These are phyloP conservation scores for Liposcelis brunnea DNA, from an alignment of 2,888 invertebrate species.

Conservation along the genomic window DNA sequence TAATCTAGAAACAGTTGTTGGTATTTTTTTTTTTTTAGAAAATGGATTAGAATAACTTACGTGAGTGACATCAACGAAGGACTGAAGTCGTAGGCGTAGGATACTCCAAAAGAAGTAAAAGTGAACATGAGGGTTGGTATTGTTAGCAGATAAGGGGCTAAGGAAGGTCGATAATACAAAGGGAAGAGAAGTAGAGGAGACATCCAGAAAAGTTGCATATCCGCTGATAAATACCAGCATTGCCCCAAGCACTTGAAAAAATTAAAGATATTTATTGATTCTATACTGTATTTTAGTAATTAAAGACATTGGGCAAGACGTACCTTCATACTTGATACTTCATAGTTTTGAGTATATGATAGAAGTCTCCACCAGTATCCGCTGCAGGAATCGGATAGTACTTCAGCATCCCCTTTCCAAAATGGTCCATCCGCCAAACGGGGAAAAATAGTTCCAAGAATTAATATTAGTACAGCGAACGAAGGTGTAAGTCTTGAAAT, in stretches of 20 bases:
- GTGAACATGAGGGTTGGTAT: slow-evolving; percentile 20
- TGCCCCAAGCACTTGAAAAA: slow-evolving; percentile 41
- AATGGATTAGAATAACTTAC: too few relatives aligned
- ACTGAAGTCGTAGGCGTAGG: slow-evolving; percentile 24
- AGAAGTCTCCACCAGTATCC: neutral
- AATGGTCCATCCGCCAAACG: neutral
- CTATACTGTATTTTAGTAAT: too few relatives aligned
- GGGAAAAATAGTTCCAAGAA: neutral
- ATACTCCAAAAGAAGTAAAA: slow-evolving; percentile 21
- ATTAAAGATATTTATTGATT: too few relatives aligned
- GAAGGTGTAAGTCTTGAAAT: neutral
- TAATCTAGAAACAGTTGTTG: too few relatives aligned
- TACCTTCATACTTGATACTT: neutral
- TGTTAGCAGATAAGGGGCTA: slow-evolving; percentile 21
- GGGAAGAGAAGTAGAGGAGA: slow-evolving; percentile 34
- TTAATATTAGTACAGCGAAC: neutral
- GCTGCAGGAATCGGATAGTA: neutral
- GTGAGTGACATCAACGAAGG: too few relatives aligned
- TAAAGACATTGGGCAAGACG: too few relatives aligned
- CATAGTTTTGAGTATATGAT: neutral
- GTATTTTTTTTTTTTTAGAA: too few relatives aligned
- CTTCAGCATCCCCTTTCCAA: neutral
- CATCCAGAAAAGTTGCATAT: slow-evolving; percentile 36
- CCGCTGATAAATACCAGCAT: slow-evolving; percentile 39
- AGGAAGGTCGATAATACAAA: slow-evolving; percentile 24